Evolutionary conservation across 2,888 invertebrate genomes (phyloP).

Genomic region (Caenorhabditis sp.): DNA sequence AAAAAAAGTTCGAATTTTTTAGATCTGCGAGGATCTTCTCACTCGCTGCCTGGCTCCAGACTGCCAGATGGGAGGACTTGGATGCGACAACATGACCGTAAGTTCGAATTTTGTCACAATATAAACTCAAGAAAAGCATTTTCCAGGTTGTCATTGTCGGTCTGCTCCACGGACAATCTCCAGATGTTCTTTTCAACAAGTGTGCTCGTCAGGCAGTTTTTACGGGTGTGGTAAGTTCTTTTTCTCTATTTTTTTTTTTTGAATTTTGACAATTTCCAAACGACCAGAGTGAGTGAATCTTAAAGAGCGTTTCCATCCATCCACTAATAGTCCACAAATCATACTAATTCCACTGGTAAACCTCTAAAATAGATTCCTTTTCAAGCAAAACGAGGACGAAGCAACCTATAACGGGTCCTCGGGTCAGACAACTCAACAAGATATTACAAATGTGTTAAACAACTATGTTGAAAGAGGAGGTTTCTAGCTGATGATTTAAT

Average conservation of each 20-base stretch:
- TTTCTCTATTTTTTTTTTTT: background rate
- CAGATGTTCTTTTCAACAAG: conserved; percentile 57
- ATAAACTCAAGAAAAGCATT: too few species aligned
- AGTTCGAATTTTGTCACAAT: conserved; percentile 16
- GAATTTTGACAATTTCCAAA: too few species aligned
- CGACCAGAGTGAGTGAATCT: background rate
- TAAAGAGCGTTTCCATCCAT: conserved; percentile 11
- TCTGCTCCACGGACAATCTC: conserved; percentile 70
- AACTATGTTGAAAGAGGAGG: conserved; percentile 36
- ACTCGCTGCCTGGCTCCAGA: conserved; percentile 96
- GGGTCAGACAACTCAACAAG: conserved; percentile 33
- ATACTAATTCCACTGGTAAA: conserved; percentile 6
- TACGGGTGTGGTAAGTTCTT: conserved; percentile 51
- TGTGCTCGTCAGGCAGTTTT: conserved; percentile 65
- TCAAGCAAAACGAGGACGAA: conserved; percentile 50
- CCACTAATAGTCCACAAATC: conserved; percentile 22
- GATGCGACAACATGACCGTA: conserved; percentile 98
- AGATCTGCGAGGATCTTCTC: conserved; percentile 96
- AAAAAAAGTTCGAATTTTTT: background rate
- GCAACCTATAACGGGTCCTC: conserved; percentile 23
- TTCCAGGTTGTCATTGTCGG: conserved; percentile 74
- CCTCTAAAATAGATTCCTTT: conserved; percentile 18
- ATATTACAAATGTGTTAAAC: conserved; percentile 48
- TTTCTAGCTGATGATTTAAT: conserved; percentile 24
- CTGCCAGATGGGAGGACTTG: conserved; percentile 95